These are phyloP conservation scores for Hypena proboscidalis DNA, from an alignment of 2,888 invertebrate species.

Conservation along the genomic window DNA sequence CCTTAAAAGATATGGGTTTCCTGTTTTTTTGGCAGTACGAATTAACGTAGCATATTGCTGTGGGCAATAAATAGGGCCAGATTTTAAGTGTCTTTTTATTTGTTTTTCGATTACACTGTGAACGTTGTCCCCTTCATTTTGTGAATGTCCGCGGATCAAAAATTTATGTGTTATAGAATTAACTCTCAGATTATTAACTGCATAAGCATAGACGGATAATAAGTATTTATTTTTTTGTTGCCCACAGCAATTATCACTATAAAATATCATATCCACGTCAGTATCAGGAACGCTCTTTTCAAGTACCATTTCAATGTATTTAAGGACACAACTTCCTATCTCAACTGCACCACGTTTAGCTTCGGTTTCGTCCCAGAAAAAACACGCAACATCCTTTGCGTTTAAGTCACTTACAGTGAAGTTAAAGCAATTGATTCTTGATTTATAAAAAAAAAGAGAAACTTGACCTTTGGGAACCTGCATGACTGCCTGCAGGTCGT, in stretches of 20 bases:
- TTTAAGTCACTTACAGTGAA: slow-evolving; percentile 1
- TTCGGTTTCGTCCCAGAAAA: too few relatives aligned
- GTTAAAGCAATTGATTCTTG: not conserved
- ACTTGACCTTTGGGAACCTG: slow-evolving; percentile 3
- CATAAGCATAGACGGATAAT: slow-evolving; percentile 28
- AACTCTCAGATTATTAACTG: slow-evolving; percentile 18
- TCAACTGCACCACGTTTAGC: too few relatives aligned
- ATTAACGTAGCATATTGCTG: slow-evolving; percentile 27
- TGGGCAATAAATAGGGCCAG: slow-evolving; percentile 29
- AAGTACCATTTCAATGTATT: too few relatives aligned
- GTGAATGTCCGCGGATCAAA: slow-evolving; percentile 30
- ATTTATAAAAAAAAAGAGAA: slow-evolving; percentile 1
- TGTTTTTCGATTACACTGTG: slow-evolving; percentile 33
- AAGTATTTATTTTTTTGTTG: slow-evolving; percentile 39
- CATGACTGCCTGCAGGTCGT: slow-evolving; percentile 1
- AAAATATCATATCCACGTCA: slow-evolving; percentile 20
- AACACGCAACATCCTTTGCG: not conserved
- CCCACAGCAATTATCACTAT: slow-evolving; percentile 26
- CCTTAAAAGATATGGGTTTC: too few relatives aligned
- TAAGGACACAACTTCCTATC: too few relatives aligned
- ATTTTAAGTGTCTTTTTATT: slow-evolving; percentile 20
- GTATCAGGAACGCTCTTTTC: slow-evolving; percentile 6
- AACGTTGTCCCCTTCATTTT: slow-evolving; percentile 34
- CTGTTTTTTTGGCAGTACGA: too few relatives aligned
- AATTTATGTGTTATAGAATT: slow-evolving; percentile 36